phyloP scores from a whole-genome alignment of 2,888 invertebrate genomes.

The Synergus umbraculus region DNA sequence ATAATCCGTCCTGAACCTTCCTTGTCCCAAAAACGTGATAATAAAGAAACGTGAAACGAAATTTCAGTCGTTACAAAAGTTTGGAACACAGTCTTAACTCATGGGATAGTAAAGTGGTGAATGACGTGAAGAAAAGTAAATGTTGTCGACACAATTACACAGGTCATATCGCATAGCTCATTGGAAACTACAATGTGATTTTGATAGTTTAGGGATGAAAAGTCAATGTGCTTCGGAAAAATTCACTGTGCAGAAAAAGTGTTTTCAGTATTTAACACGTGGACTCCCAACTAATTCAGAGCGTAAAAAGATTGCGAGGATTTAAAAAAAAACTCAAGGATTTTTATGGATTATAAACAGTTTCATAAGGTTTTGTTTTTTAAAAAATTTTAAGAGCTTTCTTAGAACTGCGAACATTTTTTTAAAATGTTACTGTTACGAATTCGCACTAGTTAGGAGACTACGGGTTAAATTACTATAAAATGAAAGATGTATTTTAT shows the following conservation, averaged over 20 bases:
- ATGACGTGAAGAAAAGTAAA: background rate
- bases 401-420: too few relatives aligned
- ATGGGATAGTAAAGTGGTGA: background rate
- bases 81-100: constrained; percentile 24
- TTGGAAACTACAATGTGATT: constrained; percentile 25
- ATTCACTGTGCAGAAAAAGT: constrained; percentile 20
- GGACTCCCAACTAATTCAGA: too few relatives aligned
- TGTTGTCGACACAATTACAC: background rate
- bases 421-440: too few relatives aligned
- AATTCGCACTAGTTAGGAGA: too few relatives aligned
- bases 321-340: too few relatives aligned
- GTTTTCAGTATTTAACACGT: background rate
- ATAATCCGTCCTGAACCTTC: constrained; percentile 10
- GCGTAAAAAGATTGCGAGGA: too few relatives aligned
- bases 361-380: too few relatives aligned
- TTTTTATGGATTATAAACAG: too few relatives aligned
- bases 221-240: constrained; percentile 29
- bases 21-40: constrained; percentile 23
- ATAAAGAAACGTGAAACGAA: constrained; percentile 8
- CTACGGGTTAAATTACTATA: background rate
- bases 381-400: too few relatives aligned
- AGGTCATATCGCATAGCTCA: background rate
- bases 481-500: background rate
- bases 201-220: background rate
- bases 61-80: constrained; percentile 17